These are phyloP conservation scores for Columbina picui DNA, from an alignment of 2,113 vertebrate genomes.

Conservation along the genomic window DNA sequence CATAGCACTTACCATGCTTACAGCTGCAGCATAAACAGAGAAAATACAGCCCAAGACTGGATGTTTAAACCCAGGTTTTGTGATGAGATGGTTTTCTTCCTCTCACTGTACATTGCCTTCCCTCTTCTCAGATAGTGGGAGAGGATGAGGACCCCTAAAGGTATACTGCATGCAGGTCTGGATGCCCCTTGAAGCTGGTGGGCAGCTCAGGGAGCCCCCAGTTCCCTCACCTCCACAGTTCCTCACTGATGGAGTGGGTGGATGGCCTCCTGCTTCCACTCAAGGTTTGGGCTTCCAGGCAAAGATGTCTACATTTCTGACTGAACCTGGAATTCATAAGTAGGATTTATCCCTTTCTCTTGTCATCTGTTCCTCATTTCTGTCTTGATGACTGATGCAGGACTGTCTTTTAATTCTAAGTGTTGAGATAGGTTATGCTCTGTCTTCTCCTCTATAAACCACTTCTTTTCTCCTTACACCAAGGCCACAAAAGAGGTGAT, in stretches of 20 bases:
- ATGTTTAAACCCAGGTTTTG: neutral
- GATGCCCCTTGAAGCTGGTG: neutral
- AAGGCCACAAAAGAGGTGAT: neutral
- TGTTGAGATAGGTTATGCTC: neutral
- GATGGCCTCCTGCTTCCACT: neutral
- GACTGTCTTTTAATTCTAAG: neutral
- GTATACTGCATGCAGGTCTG: accelerated
- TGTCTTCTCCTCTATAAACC: neutral
- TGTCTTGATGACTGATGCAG: neutral
- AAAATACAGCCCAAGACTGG: neutral
- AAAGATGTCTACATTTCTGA: neutral
- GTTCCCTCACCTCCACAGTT: accelerated
- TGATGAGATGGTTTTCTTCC: neutral
- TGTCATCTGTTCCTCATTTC: neutral
- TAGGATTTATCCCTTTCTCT: neutral
- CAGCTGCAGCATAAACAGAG: neutral
- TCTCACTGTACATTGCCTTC: neutral
- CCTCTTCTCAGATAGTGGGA: neutral
- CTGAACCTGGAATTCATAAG: neutral
- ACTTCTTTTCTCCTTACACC: neutral
- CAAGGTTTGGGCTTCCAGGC: neutral
- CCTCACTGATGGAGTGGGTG: accelerated
- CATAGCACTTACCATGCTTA: accelerated
- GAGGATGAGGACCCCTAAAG: neutral
- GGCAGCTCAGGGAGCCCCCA: accelerated